Conservation (phyloP, 2,113 vertebrate genomes). For the Mormoops blainvillei region DNA sequence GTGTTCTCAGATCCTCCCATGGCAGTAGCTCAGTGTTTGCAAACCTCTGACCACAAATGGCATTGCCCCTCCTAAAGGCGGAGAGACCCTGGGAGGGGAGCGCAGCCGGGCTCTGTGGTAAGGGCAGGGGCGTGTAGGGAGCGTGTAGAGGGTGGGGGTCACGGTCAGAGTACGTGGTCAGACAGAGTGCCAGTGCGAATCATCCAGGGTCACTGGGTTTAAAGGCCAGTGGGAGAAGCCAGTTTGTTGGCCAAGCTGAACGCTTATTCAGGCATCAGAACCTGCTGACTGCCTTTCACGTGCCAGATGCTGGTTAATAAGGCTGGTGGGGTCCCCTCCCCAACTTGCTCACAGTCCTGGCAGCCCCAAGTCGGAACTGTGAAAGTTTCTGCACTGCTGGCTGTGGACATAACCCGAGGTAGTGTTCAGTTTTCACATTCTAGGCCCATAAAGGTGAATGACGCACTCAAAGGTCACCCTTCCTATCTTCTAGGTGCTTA, state of each 20-base stretch:
- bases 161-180: not conserved
- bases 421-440: not conserved
- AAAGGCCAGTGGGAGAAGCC: not conserved
- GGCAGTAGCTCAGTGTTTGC: not conserved
- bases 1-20: not conserved
- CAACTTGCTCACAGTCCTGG: not conserved
- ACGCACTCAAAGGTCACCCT: not conserved
- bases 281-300: not conserved
- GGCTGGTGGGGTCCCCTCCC: not conserved
- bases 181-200: not conserved
- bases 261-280: not conserved
- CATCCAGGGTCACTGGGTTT: not conserved
- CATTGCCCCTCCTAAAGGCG: not conserved
- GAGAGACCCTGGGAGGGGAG: not conserved
- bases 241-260: not conserved
- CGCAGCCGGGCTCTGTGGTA: not conserved
- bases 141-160: not conserved
- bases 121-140: not conserved
- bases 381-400: not conserved
- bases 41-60: not conserved
- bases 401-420: not conserved
- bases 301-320: not conserved
- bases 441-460: not conserved
- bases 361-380: not conserved
- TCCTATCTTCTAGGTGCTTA: not conserved